Base-by-base conservation (phyloP, 2,797 vertebrate genomes). In the Todus mexicanus region DNA sequence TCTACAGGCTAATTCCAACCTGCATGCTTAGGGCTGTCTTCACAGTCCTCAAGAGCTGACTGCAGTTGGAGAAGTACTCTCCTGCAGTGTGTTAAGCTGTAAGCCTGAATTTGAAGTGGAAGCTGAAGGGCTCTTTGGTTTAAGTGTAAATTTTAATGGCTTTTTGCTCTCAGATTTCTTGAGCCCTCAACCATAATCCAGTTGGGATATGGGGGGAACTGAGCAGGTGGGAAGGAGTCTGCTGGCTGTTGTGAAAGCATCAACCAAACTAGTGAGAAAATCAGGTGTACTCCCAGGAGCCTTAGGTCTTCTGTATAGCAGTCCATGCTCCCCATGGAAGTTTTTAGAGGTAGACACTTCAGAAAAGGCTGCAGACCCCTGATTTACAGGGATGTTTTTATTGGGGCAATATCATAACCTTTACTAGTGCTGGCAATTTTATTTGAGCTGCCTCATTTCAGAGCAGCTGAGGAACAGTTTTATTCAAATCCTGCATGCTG, bases 311-410 rank as follows among this genome's bases (percentile, higher is more conserved):
- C 29, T n/a, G 14, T 27, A 27, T 3, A 2, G 27, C 38, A 51
- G 20, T 40, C 38, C 20, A 12, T 0, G 0, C 37, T 83, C 20
- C n/a, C 0, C 0, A 12, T 51, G 11, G 43, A 76, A 53, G 17
- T 47, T 77, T 59, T 29, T 40, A 22, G 43, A 40, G 20, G 10
- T 23, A 40, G 17, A 11, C 26, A 5, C 13, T 31, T 19, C 15
- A 22, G 31, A 84, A 89, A 16, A 47, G 17, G 37, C 29, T 60
- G 45, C 45, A 60, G 29, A 72, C 21, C 40, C 33, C 33, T 65
- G 16, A 60, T 64, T 83, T 79, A 61, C n/a, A 47, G 37, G 6
- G 17, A 5, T 38, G 4, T 21, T 56, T 50, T 38, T 27, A 13
- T 1, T 51, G 29, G 48, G 50, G 54, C 33, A 53, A 7, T 25